Evolutionary conservation across 2,113 vertebrate species (phyloP).

Genomic region (Leiothrix lutea): DNA sequence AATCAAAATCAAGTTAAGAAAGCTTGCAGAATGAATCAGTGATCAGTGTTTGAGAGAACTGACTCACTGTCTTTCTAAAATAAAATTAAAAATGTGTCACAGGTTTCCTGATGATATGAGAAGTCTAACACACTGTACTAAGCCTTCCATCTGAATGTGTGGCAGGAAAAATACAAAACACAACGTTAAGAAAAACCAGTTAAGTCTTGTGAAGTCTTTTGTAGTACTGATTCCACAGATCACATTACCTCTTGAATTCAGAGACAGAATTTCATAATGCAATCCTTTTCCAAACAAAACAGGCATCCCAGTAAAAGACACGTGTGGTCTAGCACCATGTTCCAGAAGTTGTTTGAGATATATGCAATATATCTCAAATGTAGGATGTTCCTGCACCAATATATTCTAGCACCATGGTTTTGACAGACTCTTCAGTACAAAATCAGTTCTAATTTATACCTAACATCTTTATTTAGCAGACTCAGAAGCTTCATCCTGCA

Average conservation of each 20-base stretch:
- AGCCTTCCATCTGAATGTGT: not conserved
- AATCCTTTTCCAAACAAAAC: not conserved
- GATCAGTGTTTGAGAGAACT: not conserved
- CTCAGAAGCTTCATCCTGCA: not conserved
- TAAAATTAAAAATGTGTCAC: not conserved
- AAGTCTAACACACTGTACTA: not conserved
- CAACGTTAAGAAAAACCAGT: not conserved
- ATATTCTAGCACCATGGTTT: not conserved
- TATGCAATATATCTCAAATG: not conserved
- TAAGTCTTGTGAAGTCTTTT: not conserved
- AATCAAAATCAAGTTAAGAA: not conserved
- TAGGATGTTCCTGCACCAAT: not conserved
- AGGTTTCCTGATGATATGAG: not conserved
- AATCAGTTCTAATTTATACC: not conserved
- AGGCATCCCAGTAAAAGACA: not conserved
- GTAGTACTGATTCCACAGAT: not conserved
- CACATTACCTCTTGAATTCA: not conserved
- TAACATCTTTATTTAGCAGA: not conserved
- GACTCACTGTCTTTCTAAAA: not conserved
- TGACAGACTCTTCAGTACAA: not conserved
- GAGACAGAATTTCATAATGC: not conserved
- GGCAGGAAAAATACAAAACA: not conserved
- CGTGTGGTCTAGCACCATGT: not conserved
- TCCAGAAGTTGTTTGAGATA: not conserved
- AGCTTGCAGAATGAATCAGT: not conserved